A percentile compares a stretch with the other conserved stretches of the same genome.
Evolutionary conservation across 2,888 invertebrate species (phyloP).

Genomic region (Saturnia japonica): DNA sequence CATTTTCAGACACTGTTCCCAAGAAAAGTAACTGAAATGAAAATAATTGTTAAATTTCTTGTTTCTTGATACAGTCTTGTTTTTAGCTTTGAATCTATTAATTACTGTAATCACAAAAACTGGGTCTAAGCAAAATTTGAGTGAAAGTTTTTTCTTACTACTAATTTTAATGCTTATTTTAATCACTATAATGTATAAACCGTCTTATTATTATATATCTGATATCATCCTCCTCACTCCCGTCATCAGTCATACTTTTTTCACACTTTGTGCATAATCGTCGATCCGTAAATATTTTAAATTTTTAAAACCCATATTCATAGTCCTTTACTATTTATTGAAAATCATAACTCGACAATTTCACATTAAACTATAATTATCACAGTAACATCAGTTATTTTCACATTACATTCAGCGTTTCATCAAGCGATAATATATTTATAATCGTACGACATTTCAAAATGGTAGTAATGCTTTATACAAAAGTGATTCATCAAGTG

Average conservation of each 20-base stretch:
- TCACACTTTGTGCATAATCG: background rate
- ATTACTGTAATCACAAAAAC: background rate
- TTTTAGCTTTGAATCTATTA: too few species aligned
- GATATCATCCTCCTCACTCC: too few species aligned
- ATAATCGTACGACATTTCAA: background rate
- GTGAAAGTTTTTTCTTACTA: background rate
- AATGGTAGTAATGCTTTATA: conserved; percentile 1
- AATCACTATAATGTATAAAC: background rate
- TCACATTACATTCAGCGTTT: background rate
- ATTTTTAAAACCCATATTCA: background rate
- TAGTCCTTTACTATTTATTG: background rate
- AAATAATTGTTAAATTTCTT: background rate
- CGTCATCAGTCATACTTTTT: too few species aligned
- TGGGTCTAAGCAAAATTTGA: background rate
- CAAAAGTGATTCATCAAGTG: conserved; percentile 1
- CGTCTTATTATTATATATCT: background rate
- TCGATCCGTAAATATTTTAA: background rate
- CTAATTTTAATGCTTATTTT: background rate
- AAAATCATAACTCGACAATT: background rate
- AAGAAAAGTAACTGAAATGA: conserved; percentile 5
- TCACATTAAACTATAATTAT: background rate
- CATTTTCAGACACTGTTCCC: conserved; percentile 2
- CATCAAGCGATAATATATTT: background rate
- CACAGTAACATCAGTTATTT: background rate
- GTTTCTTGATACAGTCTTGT: background rate